phyloP scores from a whole-genome alignment of 2,797 vertebrate species.

The Sebastes kiyomatsui region DNA sequence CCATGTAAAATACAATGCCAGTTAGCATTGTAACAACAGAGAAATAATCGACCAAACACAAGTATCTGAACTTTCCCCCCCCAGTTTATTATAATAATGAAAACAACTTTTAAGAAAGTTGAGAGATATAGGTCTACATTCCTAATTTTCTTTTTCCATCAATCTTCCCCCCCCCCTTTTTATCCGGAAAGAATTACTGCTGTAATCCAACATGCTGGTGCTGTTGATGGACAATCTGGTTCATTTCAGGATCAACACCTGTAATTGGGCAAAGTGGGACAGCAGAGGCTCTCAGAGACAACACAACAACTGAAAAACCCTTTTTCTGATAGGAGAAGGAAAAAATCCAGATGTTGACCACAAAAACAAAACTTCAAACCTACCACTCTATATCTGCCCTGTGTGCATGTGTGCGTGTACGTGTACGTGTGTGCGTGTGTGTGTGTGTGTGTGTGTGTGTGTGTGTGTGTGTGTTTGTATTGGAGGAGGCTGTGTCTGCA shows the following conservation, averaged over 20 bases:
- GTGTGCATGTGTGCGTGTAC: background rate
- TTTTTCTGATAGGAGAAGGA: background rate
- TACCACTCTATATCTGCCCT: background rate
- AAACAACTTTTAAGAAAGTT: background rate
- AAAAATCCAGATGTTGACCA: conserved; percentile 21
- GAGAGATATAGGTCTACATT: background rate
- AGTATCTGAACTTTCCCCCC: no score
- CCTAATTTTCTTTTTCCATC: background rate
- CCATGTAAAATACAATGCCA: no score
- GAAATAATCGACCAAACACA: no score
- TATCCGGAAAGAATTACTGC: background rate
- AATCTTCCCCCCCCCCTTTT: background rate
- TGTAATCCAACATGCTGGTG: background rate
- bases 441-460: no score
- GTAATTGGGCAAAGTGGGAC: conserved; percentile 34
- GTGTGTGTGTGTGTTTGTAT: background rate
- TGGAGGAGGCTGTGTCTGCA: conserved; percentile 35
- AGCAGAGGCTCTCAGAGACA: background rate
- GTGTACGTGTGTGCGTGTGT: accelerated
- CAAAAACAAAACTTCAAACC: background rate
- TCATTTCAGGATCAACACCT: conserved; percentile 26
- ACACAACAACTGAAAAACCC: background rate
- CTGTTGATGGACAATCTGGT: conserved; percentile 2
- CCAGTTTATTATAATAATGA: no score
- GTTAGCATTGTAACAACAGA: no score